Evolutionary conservation across 2,113 vertebrate genomes (phyloP).

Genomic region (Macaca fascicularis): DNA sequence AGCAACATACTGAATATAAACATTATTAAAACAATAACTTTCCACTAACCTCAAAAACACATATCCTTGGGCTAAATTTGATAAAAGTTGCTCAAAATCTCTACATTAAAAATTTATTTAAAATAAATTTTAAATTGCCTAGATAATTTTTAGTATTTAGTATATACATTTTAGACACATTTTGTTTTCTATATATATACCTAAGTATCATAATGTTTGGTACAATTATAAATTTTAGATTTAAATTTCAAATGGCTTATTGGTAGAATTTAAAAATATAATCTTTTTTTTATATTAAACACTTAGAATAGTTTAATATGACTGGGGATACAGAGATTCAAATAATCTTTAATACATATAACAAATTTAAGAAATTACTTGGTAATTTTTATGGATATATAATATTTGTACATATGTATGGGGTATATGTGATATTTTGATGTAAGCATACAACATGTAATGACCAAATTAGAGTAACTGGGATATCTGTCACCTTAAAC

Average conservation of each 20-base stretch:
- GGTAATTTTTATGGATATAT: not conserved
- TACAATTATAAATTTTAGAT: not conserved
- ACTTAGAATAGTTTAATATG: not conserved
- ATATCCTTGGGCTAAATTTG: not conserved
- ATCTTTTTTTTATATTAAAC: not conserved
- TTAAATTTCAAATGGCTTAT: not conserved
- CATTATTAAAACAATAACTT: not conserved
- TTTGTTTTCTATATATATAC: not conserved
- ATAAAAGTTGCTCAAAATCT: not conserved
- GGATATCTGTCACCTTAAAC: not conserved
- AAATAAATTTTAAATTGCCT: not conserved
- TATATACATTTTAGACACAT: not conserved
- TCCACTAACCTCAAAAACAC: not conserved
- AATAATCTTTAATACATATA: not conserved
- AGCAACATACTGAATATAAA: not conserved
- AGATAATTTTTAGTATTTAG: not conserved
- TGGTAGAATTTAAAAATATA: not conserved
- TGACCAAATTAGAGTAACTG: not conserved
- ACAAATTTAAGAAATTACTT: not conserved
- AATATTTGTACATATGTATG: not conserved
- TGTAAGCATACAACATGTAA: not conserved
- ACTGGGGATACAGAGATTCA: not conserved
- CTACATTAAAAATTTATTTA: not conserved
- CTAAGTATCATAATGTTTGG: not conserved
- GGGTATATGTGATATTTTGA: not conserved